phyloP scores from a whole-genome alignment of 2,113 vertebrate species.

The Sciurus niger region DNA sequence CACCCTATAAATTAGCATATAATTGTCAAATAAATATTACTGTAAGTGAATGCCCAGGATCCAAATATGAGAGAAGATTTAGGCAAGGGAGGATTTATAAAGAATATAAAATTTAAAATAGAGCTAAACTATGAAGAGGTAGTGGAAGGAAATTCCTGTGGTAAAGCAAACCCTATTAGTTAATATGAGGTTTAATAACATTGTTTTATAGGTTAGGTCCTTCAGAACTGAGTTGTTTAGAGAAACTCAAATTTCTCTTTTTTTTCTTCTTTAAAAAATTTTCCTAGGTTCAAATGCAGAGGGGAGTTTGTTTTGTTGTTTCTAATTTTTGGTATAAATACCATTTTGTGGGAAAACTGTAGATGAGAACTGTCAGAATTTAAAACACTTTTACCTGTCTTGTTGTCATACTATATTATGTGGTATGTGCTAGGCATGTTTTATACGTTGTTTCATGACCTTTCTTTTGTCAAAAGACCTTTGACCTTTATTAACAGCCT shows the following conservation, averaged over 20 bases:
- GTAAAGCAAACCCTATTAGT: not conserved
- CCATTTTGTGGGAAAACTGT: not conserved
- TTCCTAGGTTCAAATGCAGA: not conserved
- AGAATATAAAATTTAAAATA: not conserved
- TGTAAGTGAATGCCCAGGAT: not conserved
- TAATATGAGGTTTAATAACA: not conserved
- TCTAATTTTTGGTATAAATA: not conserved
- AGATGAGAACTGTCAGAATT: not conserved
- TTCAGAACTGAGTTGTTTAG: not conserved
- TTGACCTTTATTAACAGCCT: not conserved
- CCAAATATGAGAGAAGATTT: not conserved
- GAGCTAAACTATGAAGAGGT: not conserved
- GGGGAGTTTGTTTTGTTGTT: not conserved
- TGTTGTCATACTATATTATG: not conserved
- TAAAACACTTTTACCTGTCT: not conserved
- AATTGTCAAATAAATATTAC: constrained; percentile 12
- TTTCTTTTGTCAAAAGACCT: not conserved
- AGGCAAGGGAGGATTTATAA: not conserved
- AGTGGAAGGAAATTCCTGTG: not conserved
- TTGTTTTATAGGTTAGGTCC: not conserved
- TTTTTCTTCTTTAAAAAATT: not conserved
- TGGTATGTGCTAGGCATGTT: not conserved
- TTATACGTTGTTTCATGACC: not conserved
- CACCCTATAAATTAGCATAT: not conserved
- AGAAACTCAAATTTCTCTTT: not conserved